Evolutionary conservation across 1,140 invertebrate species (phyloP).

Genomic region (Euwallacea similis): DNA sequence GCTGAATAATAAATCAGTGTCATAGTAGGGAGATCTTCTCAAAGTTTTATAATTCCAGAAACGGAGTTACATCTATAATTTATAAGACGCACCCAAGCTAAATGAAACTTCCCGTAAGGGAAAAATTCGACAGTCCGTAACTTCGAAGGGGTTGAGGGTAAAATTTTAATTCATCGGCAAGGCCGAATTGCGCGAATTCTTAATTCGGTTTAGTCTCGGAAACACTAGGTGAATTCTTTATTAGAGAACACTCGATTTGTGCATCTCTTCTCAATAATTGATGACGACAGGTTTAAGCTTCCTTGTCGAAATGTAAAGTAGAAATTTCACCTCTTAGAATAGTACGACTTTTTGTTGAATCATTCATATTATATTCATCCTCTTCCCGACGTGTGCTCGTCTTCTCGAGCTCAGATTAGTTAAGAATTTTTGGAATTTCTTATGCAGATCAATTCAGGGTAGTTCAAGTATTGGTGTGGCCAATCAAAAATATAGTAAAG

Average conservation of each 20-base stretch:
- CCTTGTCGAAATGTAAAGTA: too few species aligned
- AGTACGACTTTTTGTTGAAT: too few species aligned
- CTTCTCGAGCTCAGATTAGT: too few species aligned
- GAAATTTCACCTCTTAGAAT: too few species aligned
- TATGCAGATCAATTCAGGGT: too few species aligned
- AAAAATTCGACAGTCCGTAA: conserved; percentile 16
- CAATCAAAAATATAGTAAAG: too few species aligned
- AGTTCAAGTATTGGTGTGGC: too few species aligned
- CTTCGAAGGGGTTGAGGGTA: conserved; percentile 12
- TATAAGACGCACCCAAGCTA: conserved; percentile 32
- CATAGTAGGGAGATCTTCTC: conserved; percentile 11
- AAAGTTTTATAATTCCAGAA: conserved; percentile 33
- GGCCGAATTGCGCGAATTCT: background rate
- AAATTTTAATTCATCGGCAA: conserved; percentile 22
- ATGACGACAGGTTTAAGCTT: too few species aligned
- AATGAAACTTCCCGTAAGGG: conserved; percentile 22
- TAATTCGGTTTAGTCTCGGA: background rate
- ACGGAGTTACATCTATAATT: conserved; percentile 36
- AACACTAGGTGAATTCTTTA: background rate
- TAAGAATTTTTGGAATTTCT: too few species aligned
- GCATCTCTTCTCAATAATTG: too few species aligned
- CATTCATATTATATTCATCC: too few species aligned
- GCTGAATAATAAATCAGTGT: conserved; percentile 30
- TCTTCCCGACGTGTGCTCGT: too few species aligned
- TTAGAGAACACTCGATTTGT: background rate